Evolutionary conservation across 2,113 vertebrate species (phyloP).

Genomic region (Menura novaehollandiae): DNA sequence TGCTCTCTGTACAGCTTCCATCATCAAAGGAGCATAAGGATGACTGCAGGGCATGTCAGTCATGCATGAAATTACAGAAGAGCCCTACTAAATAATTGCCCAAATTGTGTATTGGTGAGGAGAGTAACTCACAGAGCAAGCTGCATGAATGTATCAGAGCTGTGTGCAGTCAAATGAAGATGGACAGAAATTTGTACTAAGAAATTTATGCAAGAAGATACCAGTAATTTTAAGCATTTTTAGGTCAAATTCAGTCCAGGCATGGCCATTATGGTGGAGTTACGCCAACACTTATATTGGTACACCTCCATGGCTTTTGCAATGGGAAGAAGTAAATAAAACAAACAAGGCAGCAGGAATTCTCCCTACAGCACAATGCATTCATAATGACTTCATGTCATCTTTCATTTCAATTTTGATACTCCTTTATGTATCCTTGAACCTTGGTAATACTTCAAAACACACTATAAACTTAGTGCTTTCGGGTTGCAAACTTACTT

Average conservation of each 20-base stretch:
- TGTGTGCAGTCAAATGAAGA: neutral
- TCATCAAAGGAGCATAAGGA: conserved; percentile 25
- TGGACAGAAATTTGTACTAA: neutral
- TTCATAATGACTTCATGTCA: neutral
- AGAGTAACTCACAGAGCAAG: neutral
- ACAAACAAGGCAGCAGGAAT: neutral
- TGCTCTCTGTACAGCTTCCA: neutral
- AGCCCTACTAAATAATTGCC: conserved; percentile 28
- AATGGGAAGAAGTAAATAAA: neutral
- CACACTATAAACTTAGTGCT: neutral
- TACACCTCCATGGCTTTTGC: neutral
- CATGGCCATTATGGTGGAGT: neutral
- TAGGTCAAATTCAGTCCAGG: neutral
- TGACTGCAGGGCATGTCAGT: neutral
- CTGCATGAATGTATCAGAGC: neutral
- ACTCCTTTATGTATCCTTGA: neutral
- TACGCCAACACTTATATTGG: neutral
- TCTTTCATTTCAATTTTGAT: neutral
- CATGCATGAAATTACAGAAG: conserved; percentile 40
- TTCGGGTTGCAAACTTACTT: neutral
- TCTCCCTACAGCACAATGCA: neutral
- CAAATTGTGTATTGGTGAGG: neutral
- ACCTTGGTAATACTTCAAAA: neutral
- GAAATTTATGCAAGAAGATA: neutral
- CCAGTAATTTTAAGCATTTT: neutral